These are phyloP conservation scores for Drosophila sp. DNA, from an alignment of 1,140 invertebrate species.

Conservation along the genomic window DNA sequence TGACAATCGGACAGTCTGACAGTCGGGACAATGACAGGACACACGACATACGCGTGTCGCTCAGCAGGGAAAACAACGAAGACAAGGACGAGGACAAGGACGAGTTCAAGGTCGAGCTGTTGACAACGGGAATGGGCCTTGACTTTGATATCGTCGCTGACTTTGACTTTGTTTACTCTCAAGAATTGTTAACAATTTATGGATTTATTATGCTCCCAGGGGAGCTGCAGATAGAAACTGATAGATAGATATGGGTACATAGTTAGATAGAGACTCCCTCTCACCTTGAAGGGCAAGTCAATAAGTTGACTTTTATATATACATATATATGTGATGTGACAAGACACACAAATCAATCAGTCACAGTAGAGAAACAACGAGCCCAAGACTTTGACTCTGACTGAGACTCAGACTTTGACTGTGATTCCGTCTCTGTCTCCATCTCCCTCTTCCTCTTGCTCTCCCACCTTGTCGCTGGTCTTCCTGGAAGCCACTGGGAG, in stretches of 20 bases:
- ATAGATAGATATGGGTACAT: too few species aligned
- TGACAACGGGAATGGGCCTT: conserved; percentile 21
- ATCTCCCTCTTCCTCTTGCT: not conserved
- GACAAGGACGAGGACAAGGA: conserved; percentile 18
- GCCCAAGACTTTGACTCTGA: not conserved
- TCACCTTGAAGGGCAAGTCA: conserved; percentile 52
- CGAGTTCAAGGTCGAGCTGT: conserved; percentile 1
- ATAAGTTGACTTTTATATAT: not conserved
- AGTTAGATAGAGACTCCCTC: too few species aligned
- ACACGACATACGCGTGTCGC: conserved; percentile 33
- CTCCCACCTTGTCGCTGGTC: conserved; percentile 1
- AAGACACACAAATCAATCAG: conserved; percentile 72
- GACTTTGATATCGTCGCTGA: conserved; percentile 6
- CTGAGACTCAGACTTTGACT: not conserved
- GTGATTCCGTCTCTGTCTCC: not conserved
- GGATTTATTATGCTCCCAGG: conserved; percentile 38
- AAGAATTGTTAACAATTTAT: conserved; percentile 32
- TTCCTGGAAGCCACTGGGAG: conserved; percentile 32
- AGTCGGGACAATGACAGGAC: conserved; percentile 27
- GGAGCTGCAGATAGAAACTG: conserved; percentile 3
- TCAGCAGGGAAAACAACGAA: conserved; percentile 1
- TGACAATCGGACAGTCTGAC: too few species aligned
- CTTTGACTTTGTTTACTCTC: too few species aligned
- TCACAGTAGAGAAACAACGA: conserved; percentile 60
- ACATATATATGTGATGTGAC: too few species aligned